phyloP scores from a whole-genome alignment of 2,888 invertebrate genomes.

The Spialia ferax region DNA sequence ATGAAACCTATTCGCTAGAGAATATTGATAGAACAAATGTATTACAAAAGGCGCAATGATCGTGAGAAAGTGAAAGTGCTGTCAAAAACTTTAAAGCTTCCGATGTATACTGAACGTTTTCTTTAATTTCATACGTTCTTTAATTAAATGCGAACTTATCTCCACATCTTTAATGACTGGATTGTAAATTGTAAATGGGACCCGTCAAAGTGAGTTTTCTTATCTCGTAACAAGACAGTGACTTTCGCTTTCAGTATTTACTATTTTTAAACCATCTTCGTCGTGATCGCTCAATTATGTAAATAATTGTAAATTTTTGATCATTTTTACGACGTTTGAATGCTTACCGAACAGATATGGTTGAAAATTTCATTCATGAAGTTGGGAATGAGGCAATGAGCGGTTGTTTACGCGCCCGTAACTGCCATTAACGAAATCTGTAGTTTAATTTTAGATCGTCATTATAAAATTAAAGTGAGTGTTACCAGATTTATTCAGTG shows the following conservation, averaged over 20 bases:
- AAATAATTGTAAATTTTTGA: constrained; percentile 1
- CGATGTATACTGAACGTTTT: constrained; percentile 23
- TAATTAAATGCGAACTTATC: constrained; percentile 19
- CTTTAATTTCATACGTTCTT: constrained; percentile 19
- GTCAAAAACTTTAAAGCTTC: constrained; percentile 37
- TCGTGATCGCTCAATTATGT: not conserved
- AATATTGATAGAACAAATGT: constrained; percentile 5
- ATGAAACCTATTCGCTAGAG: not conserved
- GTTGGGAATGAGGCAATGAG: not conserved
- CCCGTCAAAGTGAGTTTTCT: not conserved
- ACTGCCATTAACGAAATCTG: not conserved
- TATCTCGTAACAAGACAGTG: constrained; percentile 1
- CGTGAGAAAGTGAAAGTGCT: constrained; percentile 73
- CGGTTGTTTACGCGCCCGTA: not conserved
- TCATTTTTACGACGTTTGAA: constrained; percentile 7
- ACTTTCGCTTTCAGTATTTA: constrained; percentile 1
- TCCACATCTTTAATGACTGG: constrained; percentile 23
- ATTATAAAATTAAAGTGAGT: not conserved
- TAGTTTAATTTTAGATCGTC: not conserved
- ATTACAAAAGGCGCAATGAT: constrained; percentile 57
- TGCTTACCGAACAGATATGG: not conserved
- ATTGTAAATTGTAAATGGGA: constrained; percentile 4
- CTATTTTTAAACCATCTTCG: constrained; percentile 1
- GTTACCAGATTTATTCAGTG: not conserved
- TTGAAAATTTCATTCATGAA: constrained; percentile 7